Percentiles rank a stretch among this genome's conserved stretches.
Evolutionary conservation across 2,888 invertebrate species (phyloP).

Genomic region (Machimus atricapillus): DNA sequence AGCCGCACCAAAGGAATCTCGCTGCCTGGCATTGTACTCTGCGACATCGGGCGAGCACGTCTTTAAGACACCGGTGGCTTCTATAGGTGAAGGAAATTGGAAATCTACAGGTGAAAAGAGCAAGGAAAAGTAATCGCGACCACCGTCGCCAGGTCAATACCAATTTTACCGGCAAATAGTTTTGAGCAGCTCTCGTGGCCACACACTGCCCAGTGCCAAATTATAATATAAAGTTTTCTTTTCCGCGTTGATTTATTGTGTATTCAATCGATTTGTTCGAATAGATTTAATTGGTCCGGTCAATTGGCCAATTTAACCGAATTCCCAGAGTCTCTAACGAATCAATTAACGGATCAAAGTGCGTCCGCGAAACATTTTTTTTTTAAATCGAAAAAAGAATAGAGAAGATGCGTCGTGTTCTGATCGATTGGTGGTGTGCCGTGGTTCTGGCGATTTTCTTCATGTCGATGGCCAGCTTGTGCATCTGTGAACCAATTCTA

Average conservation of each 20-base stretch:
- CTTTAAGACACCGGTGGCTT: not conserved
- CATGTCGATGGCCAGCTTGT: not conserved
- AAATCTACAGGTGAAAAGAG: not conserved
- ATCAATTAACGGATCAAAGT: not conserved
- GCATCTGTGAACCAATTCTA: not conserved
- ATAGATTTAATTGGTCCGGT: not conserved
- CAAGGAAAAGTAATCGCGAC: not conserved
- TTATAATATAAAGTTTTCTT: not conserved
- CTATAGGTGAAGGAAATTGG: not conserved
- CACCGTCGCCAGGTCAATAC: not conserved
- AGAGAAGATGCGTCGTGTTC: not conserved
- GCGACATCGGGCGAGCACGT: not conserved
- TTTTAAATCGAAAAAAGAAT: not conserved
- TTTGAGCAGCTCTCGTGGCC: not conserved
- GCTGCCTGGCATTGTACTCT: not conserved
- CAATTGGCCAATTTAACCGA: conserved; percentile 13
- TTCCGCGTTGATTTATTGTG: not conserved
- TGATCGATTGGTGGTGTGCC: not conserved
- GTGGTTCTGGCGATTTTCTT: not conserved
- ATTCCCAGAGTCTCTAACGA: not conserved
- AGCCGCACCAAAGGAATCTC: not conserved
- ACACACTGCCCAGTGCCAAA: not conserved
- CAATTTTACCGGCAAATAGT: not conserved
- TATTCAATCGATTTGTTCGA: not conserved
- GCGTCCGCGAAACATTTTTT: not conserved